Evolutionary conservation across 2,888 invertebrate genomes (phyloP), one percentile per base, ranked within the genome.

Genomic region (Zeuzera pyrina): DNA sequence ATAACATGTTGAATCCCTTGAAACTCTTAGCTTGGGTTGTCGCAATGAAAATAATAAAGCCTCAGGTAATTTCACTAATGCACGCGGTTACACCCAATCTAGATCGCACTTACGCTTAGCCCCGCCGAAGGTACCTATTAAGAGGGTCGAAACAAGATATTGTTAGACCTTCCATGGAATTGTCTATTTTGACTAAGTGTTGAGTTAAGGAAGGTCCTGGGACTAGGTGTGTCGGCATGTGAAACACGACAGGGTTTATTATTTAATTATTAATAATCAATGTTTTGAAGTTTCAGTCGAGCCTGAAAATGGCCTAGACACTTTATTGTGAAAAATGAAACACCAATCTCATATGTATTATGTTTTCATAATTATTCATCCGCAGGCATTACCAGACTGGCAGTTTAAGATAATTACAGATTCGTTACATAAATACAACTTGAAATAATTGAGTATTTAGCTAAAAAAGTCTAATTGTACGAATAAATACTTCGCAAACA

Each of bases 1-100:
- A n/a, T n/a, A n/a, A n/a, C n/a, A n/a, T n/a, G n/a, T n/a, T n/a
- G n/a, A n/a, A n/a, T 41, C 51, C 36, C 49, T 49, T 43, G 47
- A 52, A 56, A 56, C 54, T 63, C 59, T 50, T 49, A 43, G 49
- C 51, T 52, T 56, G 59, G 67, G 66, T 59, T 67, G 69, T 72
- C 69, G 61, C 74, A 74, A 70, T 79, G 78, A 76, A 77, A 81
- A 81, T 78, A 79, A 81, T 81, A 76, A 72, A 76, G 71, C 72
- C 65, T 57, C 63, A 67, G 73, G 79, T 78, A 83, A 83, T 84
- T 81, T 78, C 66, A 69, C 83, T 83, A 84, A 84, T 84, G 84
- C 77, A 83, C 65, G 78, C 60, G 81, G 81, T 81, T 73, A 69
- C 69, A 65, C 66, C 66, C 73, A 74, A 76, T 79, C 74, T 76